A percentile compares a stretch with the other conserved stretches of the same genome.
phyloP scores from a whole-genome alignment of 1,140 invertebrate genomes.

The Pemphigus obesinymphae region DNA sequence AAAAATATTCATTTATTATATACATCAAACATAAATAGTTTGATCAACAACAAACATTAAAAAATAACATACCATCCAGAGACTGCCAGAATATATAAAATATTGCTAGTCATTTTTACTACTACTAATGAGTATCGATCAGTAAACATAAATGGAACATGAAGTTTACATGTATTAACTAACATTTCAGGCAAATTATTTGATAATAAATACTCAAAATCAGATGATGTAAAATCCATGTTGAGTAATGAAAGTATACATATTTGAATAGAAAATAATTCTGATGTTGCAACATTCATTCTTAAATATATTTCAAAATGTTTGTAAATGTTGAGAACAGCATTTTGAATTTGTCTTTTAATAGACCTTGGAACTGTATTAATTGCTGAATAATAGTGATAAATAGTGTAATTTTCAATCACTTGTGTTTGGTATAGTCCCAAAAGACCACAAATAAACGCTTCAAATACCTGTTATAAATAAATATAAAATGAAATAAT shows the following conservation, averaged over 20 bases:
- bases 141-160: slow-evolving; percentile 38
- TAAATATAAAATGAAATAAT: neutral
- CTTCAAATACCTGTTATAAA: slow-evolving; percentile 22
- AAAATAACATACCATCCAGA: slow-evolving; percentile 27
- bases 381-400: slow-evolving; percentile 46
- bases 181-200: slow-evolving; percentile 38
- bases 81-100: slow-evolving; percentile 22
- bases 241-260: slow-evolving; percentile 36
- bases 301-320: slow-evolving; percentile 50
- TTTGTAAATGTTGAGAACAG: slow-evolving; percentile 53
- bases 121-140: slow-evolving; percentile 26
- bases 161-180: slow-evolving; percentile 1
- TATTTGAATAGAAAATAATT: slow-evolving; percentile 38
- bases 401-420: slow-evolving; percentile 47
- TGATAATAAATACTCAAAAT: slow-evolving; percentile 37
- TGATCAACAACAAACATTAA: neutral
- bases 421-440: slow-evolving; percentile 46
- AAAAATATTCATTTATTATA: neutral
- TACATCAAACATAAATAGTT: neutral
- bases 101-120: slow-evolving; percentile 33
- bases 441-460: slow-evolving; percentile 30
- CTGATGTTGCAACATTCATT: slow-evolving; percentile 23
- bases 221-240: slow-evolving; percentile 33
- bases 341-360: slow-evolving; percentile 51
- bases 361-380: slow-evolving; percentile 50